Base-by-base conservation (phyloP, 2,797 vertebrate genomes). In the Benthosema pterotum region DNA sequence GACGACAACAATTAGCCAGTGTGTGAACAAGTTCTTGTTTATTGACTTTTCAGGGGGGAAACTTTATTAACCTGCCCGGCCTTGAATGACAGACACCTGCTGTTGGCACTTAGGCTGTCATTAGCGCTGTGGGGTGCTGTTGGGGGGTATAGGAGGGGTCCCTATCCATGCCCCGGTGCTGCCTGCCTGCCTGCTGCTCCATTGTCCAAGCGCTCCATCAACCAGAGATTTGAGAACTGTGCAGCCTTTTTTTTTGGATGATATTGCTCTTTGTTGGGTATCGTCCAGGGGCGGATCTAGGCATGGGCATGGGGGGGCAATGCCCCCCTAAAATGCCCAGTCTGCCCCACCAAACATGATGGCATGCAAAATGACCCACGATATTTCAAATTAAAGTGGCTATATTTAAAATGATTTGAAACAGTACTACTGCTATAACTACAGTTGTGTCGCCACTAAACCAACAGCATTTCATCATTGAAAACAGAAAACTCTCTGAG, bases 81-180 rank as follows among this genome's bases (percentile, higher is more conserved):
- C 49, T 71, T 93, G 90, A 92, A 93, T 91, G 87, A 87, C 79
- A 91, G 89, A 91, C 91, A 91, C 91, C 91, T 92, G 91, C 91
- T 93, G 90, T 88, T 93, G 85, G 85, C 91, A 92, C 90, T 92
- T 91, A 87, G 89, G 79, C 86, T 80, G 79, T 89, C 88, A 88
- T 91, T 92, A 88, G 83, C 67, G 79, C 79, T 74, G 73, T 63
- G 14, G 77, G 85, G 83, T 83, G 77, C 84, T 52, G 45, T 79
- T 67, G 87, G 90, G 86, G 32, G 11, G n/a, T n/a, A n/a, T n/a
- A 38, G 32, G 32, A 38, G 32, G 88, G 79, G 87, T 80, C 54
- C 79, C 87, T 85, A 65, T 72, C 78, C 77, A 64, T 87, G 87
- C 79, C 81, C 81, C 87, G 60, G 69, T 32, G 56, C 71, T 52